A percentile compares a stretch with the other conserved stretches of the same genome.
phyloP scores from a whole-genome alignment of 2,113 vertebrate genomes.

The Pterocles burchelli region DNA sequence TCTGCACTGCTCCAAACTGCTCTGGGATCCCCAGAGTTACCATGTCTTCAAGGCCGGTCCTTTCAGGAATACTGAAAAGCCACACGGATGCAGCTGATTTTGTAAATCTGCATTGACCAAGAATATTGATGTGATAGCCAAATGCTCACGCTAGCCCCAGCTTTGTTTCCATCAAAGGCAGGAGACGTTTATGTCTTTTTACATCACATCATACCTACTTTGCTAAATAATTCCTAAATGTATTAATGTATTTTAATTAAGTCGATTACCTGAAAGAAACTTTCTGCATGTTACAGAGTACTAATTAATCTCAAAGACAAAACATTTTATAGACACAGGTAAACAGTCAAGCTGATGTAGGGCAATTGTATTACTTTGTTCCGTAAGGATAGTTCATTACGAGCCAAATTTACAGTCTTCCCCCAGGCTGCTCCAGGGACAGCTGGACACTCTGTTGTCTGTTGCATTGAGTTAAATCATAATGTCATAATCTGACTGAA shows the following conservation, averaged over 20 bases:
- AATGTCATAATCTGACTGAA: background rate
- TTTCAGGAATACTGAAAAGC: conserved; percentile 58
- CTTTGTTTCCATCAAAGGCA: background rate
- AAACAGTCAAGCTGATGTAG: background rate
- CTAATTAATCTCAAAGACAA: background rate
- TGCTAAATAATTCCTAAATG: background rate
- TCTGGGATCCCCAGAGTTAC: conserved; percentile 39
- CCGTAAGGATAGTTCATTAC: background rate
- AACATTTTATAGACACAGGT: background rate
- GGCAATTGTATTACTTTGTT: background rate
- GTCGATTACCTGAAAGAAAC: background rate
- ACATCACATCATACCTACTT: background rate
- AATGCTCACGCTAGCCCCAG: accelerated
- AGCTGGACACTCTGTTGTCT: background rate
- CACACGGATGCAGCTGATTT: background rate
- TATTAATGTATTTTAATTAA: background rate
- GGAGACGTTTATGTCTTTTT: background rate
- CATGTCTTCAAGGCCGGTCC: background rate
- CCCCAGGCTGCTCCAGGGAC: background rate
- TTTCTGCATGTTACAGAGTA: background rate
- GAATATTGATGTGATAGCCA: background rate
- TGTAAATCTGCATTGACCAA: background rate
- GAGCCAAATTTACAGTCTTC: background rate
- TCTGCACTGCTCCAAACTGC: conserved; percentile 32
- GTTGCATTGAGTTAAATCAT: background rate